A percentile compares a stretch with the other conserved stretches of the same genome.
Conservation (phyloP, 2,888 invertebrate species). For the Chydorus sphaericus region DNA sequence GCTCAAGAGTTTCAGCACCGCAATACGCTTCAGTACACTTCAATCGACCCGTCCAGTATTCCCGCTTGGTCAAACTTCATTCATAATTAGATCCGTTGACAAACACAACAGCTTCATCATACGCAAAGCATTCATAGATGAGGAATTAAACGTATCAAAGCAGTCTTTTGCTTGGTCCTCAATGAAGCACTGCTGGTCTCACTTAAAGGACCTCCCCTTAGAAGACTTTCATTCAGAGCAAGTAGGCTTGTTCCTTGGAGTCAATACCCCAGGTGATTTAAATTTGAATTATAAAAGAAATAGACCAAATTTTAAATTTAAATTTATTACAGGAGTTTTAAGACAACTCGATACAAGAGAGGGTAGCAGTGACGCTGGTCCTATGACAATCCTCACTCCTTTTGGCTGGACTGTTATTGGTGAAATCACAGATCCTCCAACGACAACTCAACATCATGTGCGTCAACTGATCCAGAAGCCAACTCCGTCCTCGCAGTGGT, state of each 20-base stretch:
- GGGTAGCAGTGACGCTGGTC: not conserved
- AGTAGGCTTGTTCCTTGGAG: not conserved
- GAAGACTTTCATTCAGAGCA: not conserved
- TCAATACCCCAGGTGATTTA: not conserved
- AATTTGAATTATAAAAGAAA: no score
- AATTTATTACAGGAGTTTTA: no score
- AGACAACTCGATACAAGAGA: not conserved
- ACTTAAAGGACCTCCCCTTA: not conserved
- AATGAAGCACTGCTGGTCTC: not conserved
- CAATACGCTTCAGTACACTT: no score
- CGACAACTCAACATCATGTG: no score
- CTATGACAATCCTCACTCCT: not conserved
- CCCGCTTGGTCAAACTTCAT: no score
- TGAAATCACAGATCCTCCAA: not conserved
- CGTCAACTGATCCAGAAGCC: not conserved
- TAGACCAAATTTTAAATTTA: no score
- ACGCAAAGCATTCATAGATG: not conserved
- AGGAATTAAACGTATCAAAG: not conserved
- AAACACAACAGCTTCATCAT: no score
- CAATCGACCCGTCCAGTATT: no score
- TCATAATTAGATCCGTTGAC: not conserved
- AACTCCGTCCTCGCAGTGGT: no score
- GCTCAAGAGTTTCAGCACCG: not conserved
- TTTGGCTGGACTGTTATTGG: slow-evolving; percentile 9
- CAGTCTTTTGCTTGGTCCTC: not conserved